A percentile compares a stretch with the other conserved stretches of the same genome.
phyloP scores from a whole-genome alignment of 1,140 invertebrate genomes.

The Anastrepha obliqua region DNA sequence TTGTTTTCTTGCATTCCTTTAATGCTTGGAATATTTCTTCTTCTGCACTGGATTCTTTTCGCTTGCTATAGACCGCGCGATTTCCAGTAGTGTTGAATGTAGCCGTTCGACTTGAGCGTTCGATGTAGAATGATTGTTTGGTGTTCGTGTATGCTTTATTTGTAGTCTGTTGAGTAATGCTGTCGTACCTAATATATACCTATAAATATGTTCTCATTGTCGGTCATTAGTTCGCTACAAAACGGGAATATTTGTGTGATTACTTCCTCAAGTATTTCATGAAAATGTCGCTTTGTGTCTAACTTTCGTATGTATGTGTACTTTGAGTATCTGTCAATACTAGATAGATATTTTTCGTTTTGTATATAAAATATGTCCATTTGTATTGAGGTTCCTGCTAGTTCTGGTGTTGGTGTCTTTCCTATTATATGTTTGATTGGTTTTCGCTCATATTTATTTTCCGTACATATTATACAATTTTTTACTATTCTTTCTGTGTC shows the following conservation, averaged over 20 bases:
- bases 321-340: neutral
- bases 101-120: too few species aligned
- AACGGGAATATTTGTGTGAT: neutral
- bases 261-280: neutral
- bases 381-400: neutral
- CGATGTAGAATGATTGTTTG: too few species aligned
- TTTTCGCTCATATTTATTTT: neutral
- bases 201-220: too few species aligned
- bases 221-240: neutral
- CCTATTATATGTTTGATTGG: neutral
- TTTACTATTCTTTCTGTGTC: neutral
- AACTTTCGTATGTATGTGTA: neutral
- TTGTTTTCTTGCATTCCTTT: too few species aligned
- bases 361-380: neutral
- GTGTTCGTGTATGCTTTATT: too few species aligned
- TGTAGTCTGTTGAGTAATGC: too few species aligned
- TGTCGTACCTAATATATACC: too few species aligned
- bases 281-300: neutral
- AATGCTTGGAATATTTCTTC: too few species aligned
- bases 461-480: neutral
- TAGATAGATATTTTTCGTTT: neutral
- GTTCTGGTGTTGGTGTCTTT: neutral
- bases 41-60: too few species aligned
- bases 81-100: too few species aligned
- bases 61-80: too few species aligned